Evolutionary conservation across 2,888 invertebrate genomes (phyloP), one percentile per base, ranked within the genome.

Genomic region (Eustalomyia histrio): DNA sequence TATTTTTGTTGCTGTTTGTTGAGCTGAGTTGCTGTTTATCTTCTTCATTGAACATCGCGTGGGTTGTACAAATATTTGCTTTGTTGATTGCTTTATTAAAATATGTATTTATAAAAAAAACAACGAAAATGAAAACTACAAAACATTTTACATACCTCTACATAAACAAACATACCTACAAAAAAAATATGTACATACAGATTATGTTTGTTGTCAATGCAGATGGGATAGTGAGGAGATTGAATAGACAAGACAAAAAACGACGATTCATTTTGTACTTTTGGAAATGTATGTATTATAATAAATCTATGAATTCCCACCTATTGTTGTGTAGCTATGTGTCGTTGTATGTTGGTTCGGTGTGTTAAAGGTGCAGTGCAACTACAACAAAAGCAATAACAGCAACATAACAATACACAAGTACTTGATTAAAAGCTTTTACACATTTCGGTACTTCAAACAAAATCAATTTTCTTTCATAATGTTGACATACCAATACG

Each of bases 81-180:
- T 69, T 74, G 58, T 79, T 79, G 81, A 68, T 79, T 79, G 57
- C 74, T 75, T 79, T 82, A 68, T 75, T 82, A 82, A 75, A 69
- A 55, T 17, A 58, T 29, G 29, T 29, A 29, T 29, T 4, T 29
- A 52, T 52, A 21, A 35, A 18, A 52, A 47, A 60, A 18, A 53
- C 63, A 61, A 14, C 61, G 24, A 60, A 61, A 69, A 52, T 14
- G 14, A 61, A 63, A 76, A 55, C 60, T 68, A 76, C 52, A 76
- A 79, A 74, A 72, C 43, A 68, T 47, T 63, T 72, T 76, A 72
- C 72, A 72, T 71, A 24, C 69, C 58, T 67, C 52, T 60, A 57
- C 6, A 50, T n/a, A 69, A 35, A 24, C 24, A 43, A 21, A 68
- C 57, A 69, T 10, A 43, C 57, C 50, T n/a, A 50, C 33, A 58